Percentiles rank a stretch among this genome's conserved stretches.
Conservation (phyloP, 2,113 vertebrate species). For the Microcebus lehilahytsara region DNA sequence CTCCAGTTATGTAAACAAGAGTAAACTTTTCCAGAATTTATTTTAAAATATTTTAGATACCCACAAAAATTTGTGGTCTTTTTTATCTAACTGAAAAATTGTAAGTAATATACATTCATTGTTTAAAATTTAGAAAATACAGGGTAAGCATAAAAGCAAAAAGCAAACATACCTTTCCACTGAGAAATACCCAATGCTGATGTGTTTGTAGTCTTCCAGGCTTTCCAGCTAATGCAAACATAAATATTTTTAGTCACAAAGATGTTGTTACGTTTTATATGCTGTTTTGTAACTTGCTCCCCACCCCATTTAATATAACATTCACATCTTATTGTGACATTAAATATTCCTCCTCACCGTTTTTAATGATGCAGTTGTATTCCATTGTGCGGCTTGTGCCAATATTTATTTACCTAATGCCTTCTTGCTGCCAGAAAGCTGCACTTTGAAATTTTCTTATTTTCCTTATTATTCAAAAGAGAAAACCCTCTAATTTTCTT, state of each 20-base stretch:
- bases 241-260: conserved; percentile 41
- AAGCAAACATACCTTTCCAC: neutral
- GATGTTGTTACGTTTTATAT: neutral
- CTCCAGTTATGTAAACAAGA: neutral
- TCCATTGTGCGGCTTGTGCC: neutral
- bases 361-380: neutral
- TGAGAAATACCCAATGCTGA: neutral
- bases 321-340: neutral
- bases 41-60: conserved; percentile 20
- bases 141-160: conserved; percentile 26
- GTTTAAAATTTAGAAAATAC: conserved; percentile 43
- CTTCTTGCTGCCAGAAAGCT: conserved; percentile 39
- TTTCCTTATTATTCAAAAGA: conserved; percentile 62
- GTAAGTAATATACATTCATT: neutral
- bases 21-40: neutral
- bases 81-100: conserved; percentile 34
- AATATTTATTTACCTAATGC: conserved; percentile 14
- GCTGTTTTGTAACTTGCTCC: neutral
- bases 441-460: conserved; percentile 49
- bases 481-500: conserved; percentile 52
- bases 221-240: conserved; percentile 35
- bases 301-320: neutral
- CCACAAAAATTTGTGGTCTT: neutral
- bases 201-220: conserved; percentile 11
- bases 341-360: neutral